phyloP scores from a whole-genome alignment of 1,140 invertebrate species.

The Teleopsis dalmanni region DNA sequence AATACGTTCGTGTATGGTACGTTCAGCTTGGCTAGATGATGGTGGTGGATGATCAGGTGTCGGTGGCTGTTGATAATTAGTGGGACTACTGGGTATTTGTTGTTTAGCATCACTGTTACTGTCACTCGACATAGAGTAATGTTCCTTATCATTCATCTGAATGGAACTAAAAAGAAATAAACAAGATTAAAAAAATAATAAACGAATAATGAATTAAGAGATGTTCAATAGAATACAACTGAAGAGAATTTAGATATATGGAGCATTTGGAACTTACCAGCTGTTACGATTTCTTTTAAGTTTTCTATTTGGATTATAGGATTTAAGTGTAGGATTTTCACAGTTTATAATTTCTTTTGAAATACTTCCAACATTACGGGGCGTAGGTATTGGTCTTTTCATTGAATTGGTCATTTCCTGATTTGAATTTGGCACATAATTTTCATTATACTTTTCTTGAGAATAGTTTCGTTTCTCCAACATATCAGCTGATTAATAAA shows the following conservation, averaged over 20 bases:
- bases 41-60: conserved; percentile 92
- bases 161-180: background rate
- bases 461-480: conserved; percentile 33
- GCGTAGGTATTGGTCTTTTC: conserved; percentile 36
- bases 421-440: conserved; percentile 32
- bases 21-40: conserved; percentile 80
- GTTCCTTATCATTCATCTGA: conserved; percentile 18
- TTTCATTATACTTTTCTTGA: conserved; percentile 29
- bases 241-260: background rate
- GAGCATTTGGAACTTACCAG: conserved; percentile 19
- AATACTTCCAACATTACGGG: conserved; percentile 20
- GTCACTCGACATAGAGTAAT: too few relatives aligned
- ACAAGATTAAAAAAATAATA: background rate
- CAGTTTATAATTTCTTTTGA: conserved; percentile 32
- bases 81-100: conserved; percentile 62
- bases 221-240: background rate
- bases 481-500: conserved; percentile 26
- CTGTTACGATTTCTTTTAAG: conserved; percentile 39
- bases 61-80: conserved; percentile 83
- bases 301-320: conserved; percentile 43
- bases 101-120: conserved; percentile 20
- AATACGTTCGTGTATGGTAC: conserved; percentile 83
- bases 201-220: background rate
- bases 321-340: conserved; percentile 36
- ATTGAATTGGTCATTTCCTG: conserved; percentile 29